Evolutionary conservation across 1,140 invertebrate species (phyloP).

Genomic region (Neotoxoptera formosana): DNA sequence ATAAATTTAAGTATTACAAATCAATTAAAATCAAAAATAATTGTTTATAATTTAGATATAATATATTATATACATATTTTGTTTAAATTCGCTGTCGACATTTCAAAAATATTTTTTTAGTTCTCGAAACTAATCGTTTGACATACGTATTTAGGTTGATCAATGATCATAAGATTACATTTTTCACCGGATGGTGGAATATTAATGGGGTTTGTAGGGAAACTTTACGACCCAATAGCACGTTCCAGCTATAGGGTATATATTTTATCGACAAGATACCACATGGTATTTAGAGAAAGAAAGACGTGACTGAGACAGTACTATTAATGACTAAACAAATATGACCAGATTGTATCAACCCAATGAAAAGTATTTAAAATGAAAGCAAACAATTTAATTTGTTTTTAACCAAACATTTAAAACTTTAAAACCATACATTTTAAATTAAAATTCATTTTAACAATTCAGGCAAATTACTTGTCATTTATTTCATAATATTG

Average conservation of each 20-base stretch:
- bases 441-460: too few species aligned
- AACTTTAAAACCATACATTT: too few species aligned
- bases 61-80: too few species aligned
- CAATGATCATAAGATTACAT: neutral
- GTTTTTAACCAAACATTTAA: too few species aligned
- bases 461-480: too few species aligned
- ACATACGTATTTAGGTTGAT: neutral
- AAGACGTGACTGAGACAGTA: neutral
- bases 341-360: neutral
- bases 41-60: too few species aligned
- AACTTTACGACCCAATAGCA: neutral
- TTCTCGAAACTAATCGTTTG: neutral
- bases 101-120: neutral
- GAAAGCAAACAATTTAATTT: too few species aligned
- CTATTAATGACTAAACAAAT: neutral
- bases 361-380: too few species aligned
- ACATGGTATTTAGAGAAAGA: neutral
- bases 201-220: neutral
- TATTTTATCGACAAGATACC: neutral
- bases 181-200: constrained; percentile 15
- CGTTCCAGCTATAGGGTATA: neutral
- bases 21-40: too few species aligned
- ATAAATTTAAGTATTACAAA: too few species aligned
- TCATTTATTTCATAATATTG: too few species aligned
- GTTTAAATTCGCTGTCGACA: too few species aligned